Evolutionary conservation across 2,797 vertebrate genomes (phyloP).

Genomic region (Melanotaenia nigrans): DNA sequence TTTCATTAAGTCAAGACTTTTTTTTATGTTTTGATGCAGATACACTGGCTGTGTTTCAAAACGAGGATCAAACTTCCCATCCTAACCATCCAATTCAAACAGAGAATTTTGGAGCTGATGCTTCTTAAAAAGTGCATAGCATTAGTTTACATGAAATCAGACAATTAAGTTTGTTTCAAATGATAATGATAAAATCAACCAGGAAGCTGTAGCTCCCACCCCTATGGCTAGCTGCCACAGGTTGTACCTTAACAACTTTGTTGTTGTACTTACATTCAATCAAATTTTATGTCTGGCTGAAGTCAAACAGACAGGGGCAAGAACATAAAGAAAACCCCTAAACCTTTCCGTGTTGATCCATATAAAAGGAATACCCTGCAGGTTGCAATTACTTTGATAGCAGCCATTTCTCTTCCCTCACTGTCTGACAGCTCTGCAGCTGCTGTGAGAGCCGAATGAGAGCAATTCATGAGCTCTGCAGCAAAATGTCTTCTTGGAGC

Average conservation of each 20-base stretch:
- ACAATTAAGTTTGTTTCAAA: background rate
- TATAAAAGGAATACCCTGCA: constrained; percentile 36
- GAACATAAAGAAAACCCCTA: constrained; percentile 50
- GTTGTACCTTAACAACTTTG: background rate
- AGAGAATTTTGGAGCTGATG: background rate
- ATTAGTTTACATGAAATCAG: background rate
- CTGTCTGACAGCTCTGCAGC: background rate
- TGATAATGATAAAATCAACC: background rate
- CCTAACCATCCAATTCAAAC: background rate
- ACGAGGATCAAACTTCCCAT: background rate
- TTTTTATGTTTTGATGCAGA: background rate
- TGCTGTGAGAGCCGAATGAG: background rate
- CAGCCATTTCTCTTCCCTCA: constrained; percentile 6
- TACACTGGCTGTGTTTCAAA: background rate
- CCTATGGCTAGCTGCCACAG: background rate
- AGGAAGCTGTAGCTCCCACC: background rate
- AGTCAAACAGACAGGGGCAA: constrained; percentile 38
- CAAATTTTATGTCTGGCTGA: constrained; percentile 33
- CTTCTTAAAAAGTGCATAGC: background rate
- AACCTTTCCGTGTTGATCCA: constrained; percentile 22
- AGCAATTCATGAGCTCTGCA: constrained; percentile 5
- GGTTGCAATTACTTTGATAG: constrained; percentile 58
- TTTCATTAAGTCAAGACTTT: background rate
- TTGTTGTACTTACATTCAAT: constrained; percentile 35
- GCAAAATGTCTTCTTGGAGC: background rate